phyloP scores from a whole-genome alignment of 1,140 invertebrate species.

The Drosophila quadrilineata region DNA sequence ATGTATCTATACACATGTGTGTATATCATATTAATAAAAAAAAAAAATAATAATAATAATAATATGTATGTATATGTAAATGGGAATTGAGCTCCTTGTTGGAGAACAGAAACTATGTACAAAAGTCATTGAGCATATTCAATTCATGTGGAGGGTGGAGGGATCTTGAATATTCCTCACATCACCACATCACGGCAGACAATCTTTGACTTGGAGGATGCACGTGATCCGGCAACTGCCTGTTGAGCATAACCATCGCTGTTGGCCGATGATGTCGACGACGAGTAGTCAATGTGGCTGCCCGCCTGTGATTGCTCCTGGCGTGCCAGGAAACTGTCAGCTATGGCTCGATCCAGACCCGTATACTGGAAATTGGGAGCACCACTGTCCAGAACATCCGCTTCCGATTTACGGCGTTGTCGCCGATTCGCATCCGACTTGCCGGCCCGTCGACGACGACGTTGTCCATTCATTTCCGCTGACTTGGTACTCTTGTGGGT shows the following conservation, averaged over 20 bases:
- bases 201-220: slow-evolving; percentile 72
- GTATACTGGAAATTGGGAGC: slow-evolving; percentile 69
- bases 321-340: slow-evolving; percentile 72
- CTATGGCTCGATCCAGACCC: slow-evolving; percentile 72
- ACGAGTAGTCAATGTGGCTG: slow-evolving; percentile 74
- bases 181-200: slow-evolving; percentile 24
- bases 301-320: slow-evolving; percentile 72
- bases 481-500: slow-evolving; percentile 74
- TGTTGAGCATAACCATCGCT: slow-evolving; percentile 44
- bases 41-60: not conserved
- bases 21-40: too few relatives aligned
- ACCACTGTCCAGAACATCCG: slow-evolving; percentile 70
- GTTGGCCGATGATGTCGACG: slow-evolving; percentile 57
- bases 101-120: slow-evolving; percentile 8
- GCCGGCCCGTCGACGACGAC: slow-evolving; percentile 56
- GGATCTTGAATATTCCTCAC: not conserved
- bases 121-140: not conserved
- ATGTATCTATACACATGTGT: not conserved
- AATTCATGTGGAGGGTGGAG: not conserved
- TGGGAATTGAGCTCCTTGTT: not conserved
- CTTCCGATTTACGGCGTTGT: slow-evolving; percentile 74
- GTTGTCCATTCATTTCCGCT: slow-evolving; percentile 57
- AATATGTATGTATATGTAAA: not conserved
- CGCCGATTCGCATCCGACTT: slow-evolving; percentile 67
- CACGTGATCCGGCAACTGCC: slow-evolving; percentile 22